Percentiles rank a stretch among this genome's conserved stretches.
Evolutionary conservation across 2,113 vertebrate species (phyloP).

Genomic region (Vulpes vulpes): DNA sequence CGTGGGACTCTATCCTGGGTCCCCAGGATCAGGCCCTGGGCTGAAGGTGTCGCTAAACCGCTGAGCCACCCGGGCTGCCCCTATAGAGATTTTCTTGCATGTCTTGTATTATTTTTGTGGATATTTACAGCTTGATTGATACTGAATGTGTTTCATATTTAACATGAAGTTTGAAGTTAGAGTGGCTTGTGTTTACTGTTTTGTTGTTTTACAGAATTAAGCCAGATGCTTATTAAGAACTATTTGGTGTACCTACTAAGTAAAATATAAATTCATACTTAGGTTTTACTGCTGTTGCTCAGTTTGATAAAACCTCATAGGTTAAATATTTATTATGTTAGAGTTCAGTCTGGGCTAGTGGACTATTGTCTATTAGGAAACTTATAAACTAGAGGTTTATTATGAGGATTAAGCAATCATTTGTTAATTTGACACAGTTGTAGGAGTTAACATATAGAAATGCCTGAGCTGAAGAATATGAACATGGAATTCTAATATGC

Average conservation of each 20-base stretch:
- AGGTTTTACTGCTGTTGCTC: not conserved
- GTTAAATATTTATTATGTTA: constrained; percentile 4
- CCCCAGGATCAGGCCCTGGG: too few relatives aligned
- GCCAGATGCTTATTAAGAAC: not conserved
- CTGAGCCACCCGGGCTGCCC: too few relatives aligned
- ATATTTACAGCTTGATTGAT: not conserved
- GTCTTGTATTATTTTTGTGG: not conserved
- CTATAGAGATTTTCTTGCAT: not conserved
- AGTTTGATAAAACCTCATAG: constrained; percentile 41
- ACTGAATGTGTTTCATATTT: not conserved
- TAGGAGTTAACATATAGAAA: not conserved
- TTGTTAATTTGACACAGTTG: constrained; percentile 46
- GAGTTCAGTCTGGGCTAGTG: not conserved
- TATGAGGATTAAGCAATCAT: not conserved
- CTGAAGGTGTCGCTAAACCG: too few relatives aligned
- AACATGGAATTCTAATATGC: not conserved
- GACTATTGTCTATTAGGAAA: not conserved
- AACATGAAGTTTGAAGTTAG: not conserved
- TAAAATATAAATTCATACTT: constrained; percentile 51
- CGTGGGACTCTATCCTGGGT: too few relatives aligned
- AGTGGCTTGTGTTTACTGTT: not conserved
- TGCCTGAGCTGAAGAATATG: not conserved
- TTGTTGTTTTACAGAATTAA: constrained; percentile 47
- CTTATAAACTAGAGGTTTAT: constrained; percentile 26
- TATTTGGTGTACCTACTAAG: not conserved